These are phyloP conservation scores for Melanotaenia nigrans DNA, from an alignment of 2,797 vertebrate species.

Conservation along the genomic window DNA sequence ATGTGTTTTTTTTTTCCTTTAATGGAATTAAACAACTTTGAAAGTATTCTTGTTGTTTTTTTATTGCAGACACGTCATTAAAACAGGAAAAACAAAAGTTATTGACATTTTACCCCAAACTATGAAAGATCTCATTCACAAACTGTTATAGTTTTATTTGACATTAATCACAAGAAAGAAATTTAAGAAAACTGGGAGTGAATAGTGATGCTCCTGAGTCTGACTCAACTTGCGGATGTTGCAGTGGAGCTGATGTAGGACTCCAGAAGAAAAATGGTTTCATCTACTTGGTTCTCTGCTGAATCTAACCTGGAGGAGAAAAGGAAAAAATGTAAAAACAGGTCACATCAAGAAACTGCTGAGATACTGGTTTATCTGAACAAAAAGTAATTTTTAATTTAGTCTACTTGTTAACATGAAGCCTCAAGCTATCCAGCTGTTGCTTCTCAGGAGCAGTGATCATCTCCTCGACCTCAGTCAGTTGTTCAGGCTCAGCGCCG, in stretches of 20 bases:
- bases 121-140: conserved; percentile 24
- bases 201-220: neutral
- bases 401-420: conserved; percentile 92
- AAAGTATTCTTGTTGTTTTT: conserved; percentile 39
- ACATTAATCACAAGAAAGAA: conserved; percentile 14
- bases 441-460: conserved; percentile 92
- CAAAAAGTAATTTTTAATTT: neutral
- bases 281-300: conserved; percentile 96
- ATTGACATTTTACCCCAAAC: conserved; percentile 37
- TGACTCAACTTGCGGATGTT: conserved; percentile 55
- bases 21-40: conserved; percentile 62
- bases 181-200: neutral
- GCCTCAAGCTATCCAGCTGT: conserved; percentile 89
- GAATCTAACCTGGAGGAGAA: conserved; percentile 87
- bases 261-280: conserved; percentile 92
- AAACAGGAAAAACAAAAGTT: conserved; percentile 18
- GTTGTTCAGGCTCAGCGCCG: conserved; percentile 88
- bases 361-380: neutral
- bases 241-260: conserved; percentile 83
- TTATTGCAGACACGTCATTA: conserved; percentile 27
- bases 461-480: conserved; percentile 97
- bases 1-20: conserved; percentile 38
- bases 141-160: conserved; percentile 44
- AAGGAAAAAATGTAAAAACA: neutral
- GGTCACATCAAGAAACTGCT: neutral